Conservation (phyloP, 2,888 invertebrate species). For the Steinernema carpocapsae region DNA sequence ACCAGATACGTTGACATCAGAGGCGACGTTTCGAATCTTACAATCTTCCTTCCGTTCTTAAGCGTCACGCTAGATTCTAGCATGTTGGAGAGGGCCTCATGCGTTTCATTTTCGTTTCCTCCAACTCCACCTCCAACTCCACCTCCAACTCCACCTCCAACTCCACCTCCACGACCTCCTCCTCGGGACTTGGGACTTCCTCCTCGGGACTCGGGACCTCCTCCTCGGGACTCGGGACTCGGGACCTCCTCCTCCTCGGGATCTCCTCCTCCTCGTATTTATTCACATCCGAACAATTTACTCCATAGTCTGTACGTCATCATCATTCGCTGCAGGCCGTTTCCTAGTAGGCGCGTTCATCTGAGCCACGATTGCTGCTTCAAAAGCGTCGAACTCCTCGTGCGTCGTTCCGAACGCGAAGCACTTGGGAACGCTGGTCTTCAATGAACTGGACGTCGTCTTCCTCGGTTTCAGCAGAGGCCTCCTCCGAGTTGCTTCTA, state of each 20-base stretch:
- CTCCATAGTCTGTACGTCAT: neutral
- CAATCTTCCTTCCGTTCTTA: conserved; percentile 72
- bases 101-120: conserved; percentile 80
- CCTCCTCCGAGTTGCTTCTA: no score
- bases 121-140: no score
- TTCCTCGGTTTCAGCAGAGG: neutral
- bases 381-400: conserved; percentile 20
- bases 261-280: no score
- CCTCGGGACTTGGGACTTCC: no score
- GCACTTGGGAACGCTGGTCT: conserved; percentile 1
- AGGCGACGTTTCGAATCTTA: conserved; percentile 82
- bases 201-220: no score
- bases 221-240: no score
- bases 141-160: no score
- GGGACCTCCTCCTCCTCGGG: no score
- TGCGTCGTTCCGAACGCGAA: conserved; percentile 20
- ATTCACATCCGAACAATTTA: no score
- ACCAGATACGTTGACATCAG: conserved; percentile 92
- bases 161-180: no score
- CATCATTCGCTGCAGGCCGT: neutral
- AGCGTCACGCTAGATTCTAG: conserved; percentile 71
- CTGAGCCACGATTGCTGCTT: conserved; percentile 21
- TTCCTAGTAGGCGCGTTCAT: neutral
- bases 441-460: conserved; percentile 3
- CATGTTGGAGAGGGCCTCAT: conserved; percentile 90